Evolutionary conservation across 1,140 invertebrate species (phyloP).

Genomic region (Hylyphantes graminicola): DNA sequence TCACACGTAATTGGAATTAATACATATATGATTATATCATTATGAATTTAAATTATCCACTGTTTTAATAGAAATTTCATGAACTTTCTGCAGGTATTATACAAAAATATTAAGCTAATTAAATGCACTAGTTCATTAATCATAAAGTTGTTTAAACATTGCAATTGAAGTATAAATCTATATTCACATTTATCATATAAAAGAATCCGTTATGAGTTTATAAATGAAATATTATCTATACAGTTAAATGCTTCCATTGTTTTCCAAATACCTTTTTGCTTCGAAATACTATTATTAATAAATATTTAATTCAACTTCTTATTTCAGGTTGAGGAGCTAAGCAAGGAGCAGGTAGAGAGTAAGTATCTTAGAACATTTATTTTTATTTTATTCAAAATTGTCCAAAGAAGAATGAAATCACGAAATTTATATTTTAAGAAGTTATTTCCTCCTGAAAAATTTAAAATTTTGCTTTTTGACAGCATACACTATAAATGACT

Average conservation of each 20-base stretch:
- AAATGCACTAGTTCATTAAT: neutral
- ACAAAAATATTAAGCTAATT: neutral
- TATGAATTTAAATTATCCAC: neutral
- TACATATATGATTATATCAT: neutral
- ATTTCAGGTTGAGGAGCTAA: constrained; percentile 63
- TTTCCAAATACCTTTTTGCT: neutral
- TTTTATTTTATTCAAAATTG: neutral
- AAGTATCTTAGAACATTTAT: constrained; percentile 49
- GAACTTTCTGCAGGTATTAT: neutral
- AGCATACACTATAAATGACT: no score
- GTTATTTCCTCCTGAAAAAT: no score
- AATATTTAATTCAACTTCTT: neutral
- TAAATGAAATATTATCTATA: neutral
- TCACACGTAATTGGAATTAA: no score
- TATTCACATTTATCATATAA: neutral
- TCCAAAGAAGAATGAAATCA: no score
- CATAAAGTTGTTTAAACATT: neutral
- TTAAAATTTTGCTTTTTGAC: no score
- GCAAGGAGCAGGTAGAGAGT: constrained; percentile 64
- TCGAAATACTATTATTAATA: neutral
- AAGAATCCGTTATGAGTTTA: neutral
- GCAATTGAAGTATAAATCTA: neutral
- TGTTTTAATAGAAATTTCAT: neutral
- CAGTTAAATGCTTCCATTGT: neutral
- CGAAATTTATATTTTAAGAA: no score